These are phyloP conservation scores for Orbicella faveolata DNA, from an alignment of 64 coral and sea anemone genomes.

Conservation along the genomic window DNA sequence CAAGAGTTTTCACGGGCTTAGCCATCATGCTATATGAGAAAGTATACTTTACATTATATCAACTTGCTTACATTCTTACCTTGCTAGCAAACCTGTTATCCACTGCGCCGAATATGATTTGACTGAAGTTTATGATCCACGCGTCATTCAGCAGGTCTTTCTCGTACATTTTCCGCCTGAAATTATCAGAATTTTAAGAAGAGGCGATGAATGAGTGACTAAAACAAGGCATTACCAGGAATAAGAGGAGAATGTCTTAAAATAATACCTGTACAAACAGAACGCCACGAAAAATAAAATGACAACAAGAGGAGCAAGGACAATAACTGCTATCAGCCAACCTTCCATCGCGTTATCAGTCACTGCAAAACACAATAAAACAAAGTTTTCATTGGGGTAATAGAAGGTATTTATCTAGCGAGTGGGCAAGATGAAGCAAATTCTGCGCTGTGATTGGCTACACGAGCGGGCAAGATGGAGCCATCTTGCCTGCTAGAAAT, in stretches of 20 bases:
- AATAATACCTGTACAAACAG: neutral
- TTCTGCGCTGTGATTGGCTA: too few species aligned
- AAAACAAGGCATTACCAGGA: too few species aligned
- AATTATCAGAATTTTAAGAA: neutral
- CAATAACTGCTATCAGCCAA: conserved; percentile 1
- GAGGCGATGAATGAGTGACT: neutral
- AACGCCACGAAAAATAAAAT: neutral
- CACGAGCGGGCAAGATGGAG: too few species aligned
- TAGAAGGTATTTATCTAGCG: too few species aligned
- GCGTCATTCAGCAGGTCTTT: conserved; percentile 58
- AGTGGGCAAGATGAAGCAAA: too few species aligned
- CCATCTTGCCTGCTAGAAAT: too few species aligned
- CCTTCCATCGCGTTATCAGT: neutral
- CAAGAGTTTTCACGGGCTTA: too few species aligned
- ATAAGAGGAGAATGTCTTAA: neutral
- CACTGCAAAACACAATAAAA: neutral
- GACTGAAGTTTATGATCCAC: conserved; percentile 69
- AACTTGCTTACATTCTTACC: conserved; percentile 11
- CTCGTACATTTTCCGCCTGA: conserved; percentile 70
- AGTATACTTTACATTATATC: too few species aligned
- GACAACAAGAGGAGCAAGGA: neutral
- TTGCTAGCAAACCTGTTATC: conserved; percentile 55
- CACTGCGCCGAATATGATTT: conserved; percentile 40
- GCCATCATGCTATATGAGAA: too few species aligned
- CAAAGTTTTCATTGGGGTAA: too few species aligned